phyloP scores from a whole-genome alignment of 2,888 invertebrate species.

The Hypomecis atomaria region DNA sequence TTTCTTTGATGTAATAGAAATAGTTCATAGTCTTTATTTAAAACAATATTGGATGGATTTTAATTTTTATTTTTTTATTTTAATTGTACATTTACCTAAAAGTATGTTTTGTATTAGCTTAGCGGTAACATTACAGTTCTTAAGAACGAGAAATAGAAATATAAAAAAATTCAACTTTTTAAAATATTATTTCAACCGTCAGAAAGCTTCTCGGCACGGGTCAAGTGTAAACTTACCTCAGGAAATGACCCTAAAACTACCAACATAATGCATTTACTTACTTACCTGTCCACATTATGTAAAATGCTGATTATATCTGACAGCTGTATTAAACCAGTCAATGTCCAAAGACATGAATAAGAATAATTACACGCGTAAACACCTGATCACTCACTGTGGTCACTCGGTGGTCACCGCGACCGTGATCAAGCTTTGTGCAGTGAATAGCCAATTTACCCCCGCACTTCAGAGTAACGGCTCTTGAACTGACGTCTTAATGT shows the following conservation, averaged over 20 bases:
- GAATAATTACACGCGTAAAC: slow-evolving; percentile 63
- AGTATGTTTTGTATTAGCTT: too few relatives aligned
- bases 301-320: slow-evolving; percentile 28
- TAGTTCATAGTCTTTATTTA: too few relatives aligned
- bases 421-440: slow-evolving; percentile 46
- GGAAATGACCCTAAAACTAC: neutral
- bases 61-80: too few relatives aligned
- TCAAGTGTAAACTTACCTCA: neutral
- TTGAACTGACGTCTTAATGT: slow-evolving; percentile 39
- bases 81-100: too few relatives aligned
- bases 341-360: slow-evolving; percentile 49
- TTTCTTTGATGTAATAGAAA: too few relatives aligned
- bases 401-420: slow-evolving; percentile 38
- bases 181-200: too few relatives aligned
- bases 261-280: slow-evolving; percentile 20
- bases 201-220: too few relatives aligned
- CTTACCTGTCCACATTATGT: slow-evolving; percentile 3
- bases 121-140: too few relatives aligned
- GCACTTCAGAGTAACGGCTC: slow-evolving; percentile 51
- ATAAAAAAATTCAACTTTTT: too few relatives aligned
- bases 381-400: slow-evolving; percentile 59
- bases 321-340: slow-evolving; percentile 33
- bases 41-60: too few relatives aligned
- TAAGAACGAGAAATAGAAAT: too few relatives aligned
- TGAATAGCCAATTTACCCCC: slow-evolving; percentile 74